Percentiles rank a stretch among this genome's conserved stretches.
These are phyloP conservation scores for Fratercula arctica DNA, from an alignment of 2,797 vertebrate species.

Conservation along the genomic window DNA sequence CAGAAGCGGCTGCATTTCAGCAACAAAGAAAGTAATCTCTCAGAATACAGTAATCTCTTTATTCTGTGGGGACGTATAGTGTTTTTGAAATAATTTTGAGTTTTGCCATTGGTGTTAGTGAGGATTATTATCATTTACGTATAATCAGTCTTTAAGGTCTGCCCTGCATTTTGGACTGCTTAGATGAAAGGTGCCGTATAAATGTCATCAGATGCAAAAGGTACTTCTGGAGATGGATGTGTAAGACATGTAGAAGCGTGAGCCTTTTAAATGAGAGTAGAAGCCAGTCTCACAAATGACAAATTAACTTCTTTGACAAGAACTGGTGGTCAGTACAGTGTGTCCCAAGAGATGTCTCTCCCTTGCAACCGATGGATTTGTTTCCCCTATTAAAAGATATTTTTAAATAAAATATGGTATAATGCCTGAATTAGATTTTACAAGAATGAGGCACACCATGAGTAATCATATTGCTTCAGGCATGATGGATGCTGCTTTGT, in stretches of 20 bases:
- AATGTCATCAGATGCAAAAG: not conserved
- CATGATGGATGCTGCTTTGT: constrained; percentile 16
- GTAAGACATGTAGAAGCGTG: not conserved
- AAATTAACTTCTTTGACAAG: constrained; percentile 20
- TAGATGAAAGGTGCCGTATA: not conserved
- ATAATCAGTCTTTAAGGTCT: not conserved
- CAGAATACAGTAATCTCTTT: not conserved
- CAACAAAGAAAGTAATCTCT: not conserved
- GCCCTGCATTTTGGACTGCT: not conserved
- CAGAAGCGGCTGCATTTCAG: not conserved
- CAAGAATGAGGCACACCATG: not conserved
- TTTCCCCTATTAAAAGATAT: constrained; percentile 19
- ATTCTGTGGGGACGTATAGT: not conserved
- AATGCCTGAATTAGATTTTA: constrained; percentile 47
- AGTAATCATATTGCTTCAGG: constrained; percentile 21
- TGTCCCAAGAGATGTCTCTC: not conserved
- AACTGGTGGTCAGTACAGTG: not conserved
- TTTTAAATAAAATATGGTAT: constrained; percentile 19
- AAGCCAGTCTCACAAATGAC: not conserved
- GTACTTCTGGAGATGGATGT: not conserved
- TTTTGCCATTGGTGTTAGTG: not conserved
- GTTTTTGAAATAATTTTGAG: not conserved
- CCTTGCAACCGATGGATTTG: not conserved
- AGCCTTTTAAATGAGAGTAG: not conserved
- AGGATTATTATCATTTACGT: not conserved